Evolutionary conservation across 2,888 invertebrate species (phyloP), one percentile per base, ranked within the genome.

Genomic region (Dryocosmus kuriphilus): DNA sequence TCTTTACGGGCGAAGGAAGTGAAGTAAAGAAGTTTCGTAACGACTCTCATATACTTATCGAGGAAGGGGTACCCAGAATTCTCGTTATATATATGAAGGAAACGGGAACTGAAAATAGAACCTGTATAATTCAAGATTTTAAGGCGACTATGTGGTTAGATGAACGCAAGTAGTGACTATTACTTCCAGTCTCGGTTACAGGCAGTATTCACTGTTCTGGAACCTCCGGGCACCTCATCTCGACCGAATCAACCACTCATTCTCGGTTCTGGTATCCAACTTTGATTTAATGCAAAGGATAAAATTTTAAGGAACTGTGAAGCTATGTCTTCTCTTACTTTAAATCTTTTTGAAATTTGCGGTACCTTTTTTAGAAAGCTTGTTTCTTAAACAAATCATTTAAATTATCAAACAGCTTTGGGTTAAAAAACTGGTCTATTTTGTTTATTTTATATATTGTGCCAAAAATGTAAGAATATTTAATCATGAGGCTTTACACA

Each of bases 71-170:
- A 51, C 71, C 51, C 51, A 51, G 71, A 51, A 71, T 71, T 51
- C 71, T 71, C 71, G 71, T 71, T 71, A 55, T 32, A 71, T 71
- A 71, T 55, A 71, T 51, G 22, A 71, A 71, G 51, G 71, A 71
- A 71, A 71, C 71, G 71, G 51, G 71, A 71, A n/a, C 71, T 51
- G 71, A 71, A 71, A 51, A 71, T 71, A 71, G 71, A 71, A 71
- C 71, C 51, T 51, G 71, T 67, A 79, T 78, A 79, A 77, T 79
- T 79, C 73, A 77, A 46, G 46, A 60, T 75, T 79, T 71, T 74
- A 78, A 78, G 57, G 61, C 38, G 75, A 65, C 61, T 74, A 60
- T 41, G 61, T 35, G 61, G 73, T 63, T 78, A 74, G 78, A 78
- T 75, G 79, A 77, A 32, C 75, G 78, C 22, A 32, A 71, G 71